A percentile compares a stretch with the other conserved stretches of the same genome.
Evolutionary conservation across 2,797 vertebrate species (phyloP).

Genomic region (Rhinella marina): DNA sequence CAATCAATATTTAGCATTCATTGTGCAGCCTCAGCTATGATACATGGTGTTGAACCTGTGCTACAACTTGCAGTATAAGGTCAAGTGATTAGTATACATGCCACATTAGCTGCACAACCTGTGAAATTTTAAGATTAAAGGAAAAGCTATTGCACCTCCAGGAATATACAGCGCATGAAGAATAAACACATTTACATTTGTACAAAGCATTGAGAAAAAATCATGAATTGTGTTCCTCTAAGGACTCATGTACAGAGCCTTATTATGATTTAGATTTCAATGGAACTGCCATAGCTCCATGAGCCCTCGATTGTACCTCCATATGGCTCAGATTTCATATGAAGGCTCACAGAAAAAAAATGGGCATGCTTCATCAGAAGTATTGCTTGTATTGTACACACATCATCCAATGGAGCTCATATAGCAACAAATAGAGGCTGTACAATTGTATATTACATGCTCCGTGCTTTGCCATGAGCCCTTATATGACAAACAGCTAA

Average conservation of each 20-base stretch:
- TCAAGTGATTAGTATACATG: constrained; percentile 2
- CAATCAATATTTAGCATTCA: neutral
- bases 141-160: neutral
- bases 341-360: neutral
- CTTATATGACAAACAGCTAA: neutral
- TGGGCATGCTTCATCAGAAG: neutral
- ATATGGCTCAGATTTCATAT: too few relatives aligned
- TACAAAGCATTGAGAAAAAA: neutral
- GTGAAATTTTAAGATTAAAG: neutral
- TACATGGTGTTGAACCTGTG: neutral
- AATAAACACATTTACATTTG: neutral
- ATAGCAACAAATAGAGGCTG: neutral
- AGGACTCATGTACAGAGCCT: neutral
- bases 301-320: neutral
- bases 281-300: neutral
- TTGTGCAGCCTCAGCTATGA: neutral
- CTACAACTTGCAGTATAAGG: neutral
- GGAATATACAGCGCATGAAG: neutral
- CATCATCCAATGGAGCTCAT: neutral
- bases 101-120: neutral
- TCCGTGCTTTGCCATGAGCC: neutral
- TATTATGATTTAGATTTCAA: neutral
- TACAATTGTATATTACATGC: too few relatives aligned
- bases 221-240: neutral
- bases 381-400: neutral